A percentile compares a stretch with the other conserved stretches of the same genome.
phyloP scores from a whole-genome alignment of 2,888 invertebrate genomes.

The Mesorhabditis sp. region DNA sequence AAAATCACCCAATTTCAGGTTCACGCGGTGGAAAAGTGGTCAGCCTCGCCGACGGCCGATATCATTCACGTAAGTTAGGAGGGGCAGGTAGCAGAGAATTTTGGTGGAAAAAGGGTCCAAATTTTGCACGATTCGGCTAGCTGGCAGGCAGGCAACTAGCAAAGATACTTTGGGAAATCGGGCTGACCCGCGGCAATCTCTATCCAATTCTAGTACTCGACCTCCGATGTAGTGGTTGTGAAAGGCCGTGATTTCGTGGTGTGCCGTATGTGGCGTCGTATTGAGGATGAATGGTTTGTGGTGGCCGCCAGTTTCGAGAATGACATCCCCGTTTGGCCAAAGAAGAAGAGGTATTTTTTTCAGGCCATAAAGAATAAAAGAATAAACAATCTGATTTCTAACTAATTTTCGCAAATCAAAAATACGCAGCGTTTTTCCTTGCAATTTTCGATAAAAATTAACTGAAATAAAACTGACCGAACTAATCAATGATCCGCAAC shows the following conservation, averaged over 20 bases:
- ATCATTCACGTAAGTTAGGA: conserved; percentile 14
- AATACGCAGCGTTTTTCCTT: neutral
- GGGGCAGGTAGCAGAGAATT: too few species aligned
- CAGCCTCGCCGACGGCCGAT: conserved; percentile 11
- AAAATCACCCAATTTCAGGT: neutral
- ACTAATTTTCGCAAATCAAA: too few species aligned
- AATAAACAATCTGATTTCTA: too few species aligned
- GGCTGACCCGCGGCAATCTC: neutral
- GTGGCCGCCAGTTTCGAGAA: conserved; percentile 19
- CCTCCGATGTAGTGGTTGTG: conserved; percentile 19
- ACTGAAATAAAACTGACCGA: too few species aligned
- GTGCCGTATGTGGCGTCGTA: conserved; percentile 17
- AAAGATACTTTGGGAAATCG: too few species aligned
- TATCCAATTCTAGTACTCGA: conserved; percentile 21
- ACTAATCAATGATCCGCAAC: too few species aligned
- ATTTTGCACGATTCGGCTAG: too few species aligned
- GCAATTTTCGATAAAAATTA: neutral
- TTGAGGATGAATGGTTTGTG: conserved; percentile 14
- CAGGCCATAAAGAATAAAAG: too few species aligned
- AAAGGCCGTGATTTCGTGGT: conserved; percentile 20
- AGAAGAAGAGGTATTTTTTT: conserved; percentile 17
- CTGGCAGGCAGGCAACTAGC: too few species aligned
- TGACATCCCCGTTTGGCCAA: conserved; percentile 16
- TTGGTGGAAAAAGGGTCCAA: too few species aligned
- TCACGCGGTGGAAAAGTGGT: conserved; percentile 12